phyloP scores from a whole-genome alignment of 2,888 invertebrate genomes.

The Drosophila diplacantha region DNA sequence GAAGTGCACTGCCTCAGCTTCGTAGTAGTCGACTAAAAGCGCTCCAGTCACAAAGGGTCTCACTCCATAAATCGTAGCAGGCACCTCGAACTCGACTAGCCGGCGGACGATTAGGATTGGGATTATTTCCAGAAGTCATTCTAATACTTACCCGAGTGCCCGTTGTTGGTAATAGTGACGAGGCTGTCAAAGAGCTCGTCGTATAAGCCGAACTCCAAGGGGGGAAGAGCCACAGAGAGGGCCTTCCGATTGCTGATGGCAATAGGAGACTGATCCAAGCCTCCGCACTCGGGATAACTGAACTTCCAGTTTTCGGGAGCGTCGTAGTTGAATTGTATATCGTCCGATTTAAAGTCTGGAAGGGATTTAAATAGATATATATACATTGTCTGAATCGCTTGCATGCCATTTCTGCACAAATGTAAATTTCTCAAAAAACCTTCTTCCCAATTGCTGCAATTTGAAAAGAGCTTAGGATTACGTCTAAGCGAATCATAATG shows the following conservation, averaged over 20 bases:
- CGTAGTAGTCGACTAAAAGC: conserved; percentile 57
- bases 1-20: conserved; percentile 78
- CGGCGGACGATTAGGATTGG: neutral
- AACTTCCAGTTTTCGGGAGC: conserved; percentile 79
- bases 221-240: conserved; percentile 75
- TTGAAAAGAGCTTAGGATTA: conserved; percentile 7
- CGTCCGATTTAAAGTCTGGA: conserved; percentile 46
- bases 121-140: neutral
- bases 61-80: conserved; percentile 56
- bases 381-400: neutral
- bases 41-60: conserved; percentile 68
- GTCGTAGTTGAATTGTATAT: conserved; percentile 59
- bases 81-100: conserved; percentile 65
- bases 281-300: conserved; percentile 81
- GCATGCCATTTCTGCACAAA: neutral
- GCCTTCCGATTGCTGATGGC: conserved; percentile 58
- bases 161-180: conserved; percentile 82
- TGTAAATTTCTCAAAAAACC: neutral
- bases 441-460: conserved; percentile 6
- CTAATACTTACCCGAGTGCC: conserved; percentile 79
- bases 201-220: conserved; percentile 83
- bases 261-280: conserved; percentile 82
- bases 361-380: neutral
- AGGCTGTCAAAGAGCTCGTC: conserved; percentile 81
- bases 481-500: conserved; percentile 27